Evolutionary conservation across 2,888 invertebrate genomes (phyloP).

Genomic region (Parochlus steinenii): DNA sequence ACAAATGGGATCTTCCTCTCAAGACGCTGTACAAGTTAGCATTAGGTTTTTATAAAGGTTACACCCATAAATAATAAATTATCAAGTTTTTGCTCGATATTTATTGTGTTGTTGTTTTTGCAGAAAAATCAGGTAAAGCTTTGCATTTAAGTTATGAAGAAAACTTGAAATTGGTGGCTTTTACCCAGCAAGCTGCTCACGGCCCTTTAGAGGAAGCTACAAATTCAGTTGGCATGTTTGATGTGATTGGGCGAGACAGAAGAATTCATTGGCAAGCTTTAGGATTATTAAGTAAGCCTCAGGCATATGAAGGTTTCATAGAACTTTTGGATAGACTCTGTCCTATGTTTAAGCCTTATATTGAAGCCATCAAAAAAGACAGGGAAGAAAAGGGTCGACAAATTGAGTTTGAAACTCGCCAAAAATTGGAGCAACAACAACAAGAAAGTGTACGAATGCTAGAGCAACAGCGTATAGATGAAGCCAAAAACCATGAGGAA

Average conservation of each 20-base stretch:
- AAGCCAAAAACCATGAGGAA: conserved; percentile 22
- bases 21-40: conserved; percentile 79
- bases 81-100: conserved; percentile 5
- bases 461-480: conserved; percentile 23
- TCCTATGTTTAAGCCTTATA: conserved; percentile 76
- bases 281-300: conserved; percentile 66
- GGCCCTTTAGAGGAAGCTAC: conserved; percentile 62
- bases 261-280: conserved; percentile 86
- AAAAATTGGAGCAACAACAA: conserved; percentile 40
- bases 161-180: conserved; percentile 77
- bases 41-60: conserved; percentile 87
- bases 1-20: conserved; percentile 50
- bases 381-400: conserved; percentile 58
- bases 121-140: conserved; percentile 97
- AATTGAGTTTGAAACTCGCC: conserved; percentile 25
- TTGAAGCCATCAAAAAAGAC: conserved; percentile 82
- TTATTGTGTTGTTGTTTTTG: conserved; percentile 18
- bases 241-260: conserved; percentile 88
- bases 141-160: conserved; percentile 88
- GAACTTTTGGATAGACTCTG: conserved; percentile 72
- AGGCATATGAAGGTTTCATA: conserved; percentile 87
- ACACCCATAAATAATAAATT: conserved; percentile 14
- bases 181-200: conserved; percentile 77
- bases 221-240: conserved; percentile 77
- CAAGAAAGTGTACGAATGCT: conserved; percentile 44